Conservation (phyloP, 2,888 invertebrate genomes). For the Campoletis raptor region DNA sequence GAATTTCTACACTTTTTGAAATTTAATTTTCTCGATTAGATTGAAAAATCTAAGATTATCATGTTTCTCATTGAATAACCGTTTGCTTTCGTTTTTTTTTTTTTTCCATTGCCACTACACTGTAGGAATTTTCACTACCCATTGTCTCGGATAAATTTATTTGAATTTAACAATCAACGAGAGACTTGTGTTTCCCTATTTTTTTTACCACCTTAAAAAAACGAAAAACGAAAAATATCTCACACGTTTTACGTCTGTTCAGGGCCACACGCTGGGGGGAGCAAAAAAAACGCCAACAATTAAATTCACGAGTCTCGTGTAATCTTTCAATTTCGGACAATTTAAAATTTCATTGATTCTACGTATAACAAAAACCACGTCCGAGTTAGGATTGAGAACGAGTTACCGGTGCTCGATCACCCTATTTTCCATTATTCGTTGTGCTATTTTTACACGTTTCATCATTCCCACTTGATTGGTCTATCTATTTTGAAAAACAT, state of each 20-base stretch:
- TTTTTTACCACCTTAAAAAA: neutral
- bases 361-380: slow-evolving; percentile 74
- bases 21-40: neutral
- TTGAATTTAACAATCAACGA: neutral
- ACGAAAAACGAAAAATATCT: neutral
- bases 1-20: slow-evolving; percentile 10
- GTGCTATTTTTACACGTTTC: slow-evolving; percentile 38
- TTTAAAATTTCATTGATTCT: slow-evolving; percentile 63
- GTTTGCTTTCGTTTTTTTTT: neutral
- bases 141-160: neutral
- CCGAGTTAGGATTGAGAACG: slow-evolving; percentile 54
- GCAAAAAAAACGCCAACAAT: slow-evolving; percentile 14
- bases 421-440: neutral
- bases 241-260: neutral
- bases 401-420: slow-evolving; percentile 51
- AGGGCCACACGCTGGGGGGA: neutral
- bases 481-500: slow-evolving; percentile 67
- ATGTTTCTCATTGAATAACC: neutral
- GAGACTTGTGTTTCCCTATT: neutral
- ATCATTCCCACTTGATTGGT: slow-evolving; percentile 60
- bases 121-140: neutral
- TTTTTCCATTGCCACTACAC: neutral
- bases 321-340: slow-evolving; percentile 48
- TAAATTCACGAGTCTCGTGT: slow-evolving; percentile 10
- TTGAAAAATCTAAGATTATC: slow-evolving; percentile 8